Percentiles rank a stretch among this genome's conserved stretches.
Conservation (phyloP, 2,888 invertebrate species). For the Stegophylla sp. region DNA sequence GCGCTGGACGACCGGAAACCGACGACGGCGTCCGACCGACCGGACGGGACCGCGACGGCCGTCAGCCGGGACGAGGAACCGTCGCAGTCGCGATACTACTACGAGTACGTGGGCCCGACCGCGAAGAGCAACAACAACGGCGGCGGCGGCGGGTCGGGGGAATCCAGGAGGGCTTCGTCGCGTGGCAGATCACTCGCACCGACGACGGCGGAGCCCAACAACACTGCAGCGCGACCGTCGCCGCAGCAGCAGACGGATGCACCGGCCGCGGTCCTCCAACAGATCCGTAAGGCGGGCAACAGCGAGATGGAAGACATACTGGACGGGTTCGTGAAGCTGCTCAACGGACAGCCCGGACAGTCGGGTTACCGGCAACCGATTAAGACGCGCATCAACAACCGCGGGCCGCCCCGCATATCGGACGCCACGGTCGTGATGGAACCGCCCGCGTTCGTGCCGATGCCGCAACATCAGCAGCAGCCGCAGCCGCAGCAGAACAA, state of each 20-base stretch:
- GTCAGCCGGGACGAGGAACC: slow-evolving; percentile 9
- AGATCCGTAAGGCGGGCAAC: slow-evolving; percentile 68
- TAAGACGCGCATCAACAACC: slow-evolving; percentile 83
- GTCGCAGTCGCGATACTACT: slow-evolving; percentile 48
- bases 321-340: slow-evolving; percentile 83
- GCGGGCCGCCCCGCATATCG: slow-evolving; percentile 86
- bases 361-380: slow-evolving; percentile 74
- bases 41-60: slow-evolving; percentile 3
- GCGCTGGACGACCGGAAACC: not conserved
- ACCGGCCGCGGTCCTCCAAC: slow-evolving; percentile 60
- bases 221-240: slow-evolving; percentile 58
- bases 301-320: slow-evolving; percentile 90
- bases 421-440: slow-evolving; percentile 77
- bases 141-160: slow-evolving; percentile 70
- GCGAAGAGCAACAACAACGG: too few species aligned
- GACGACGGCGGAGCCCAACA: slow-evolving; percentile 74
- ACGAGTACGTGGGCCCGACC: slow-evolving; percentile 47
- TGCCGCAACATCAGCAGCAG: slow-evolving; percentile 42
- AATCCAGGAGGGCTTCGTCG: slow-evolving; percentile 78
- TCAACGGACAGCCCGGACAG: slow-evolving; percentile 75
- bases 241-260: slow-evolving; percentile 60
- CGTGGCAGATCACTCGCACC: slow-evolving; percentile 70
- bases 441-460: slow-evolving; percentile 65
- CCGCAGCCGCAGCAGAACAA: slow-evolving; percentile 3
- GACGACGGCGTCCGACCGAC: not conserved